Evolutionary conservation across 1,140 invertebrate genomes (phyloP).

Genomic region (Ganaspis sp.): DNA sequence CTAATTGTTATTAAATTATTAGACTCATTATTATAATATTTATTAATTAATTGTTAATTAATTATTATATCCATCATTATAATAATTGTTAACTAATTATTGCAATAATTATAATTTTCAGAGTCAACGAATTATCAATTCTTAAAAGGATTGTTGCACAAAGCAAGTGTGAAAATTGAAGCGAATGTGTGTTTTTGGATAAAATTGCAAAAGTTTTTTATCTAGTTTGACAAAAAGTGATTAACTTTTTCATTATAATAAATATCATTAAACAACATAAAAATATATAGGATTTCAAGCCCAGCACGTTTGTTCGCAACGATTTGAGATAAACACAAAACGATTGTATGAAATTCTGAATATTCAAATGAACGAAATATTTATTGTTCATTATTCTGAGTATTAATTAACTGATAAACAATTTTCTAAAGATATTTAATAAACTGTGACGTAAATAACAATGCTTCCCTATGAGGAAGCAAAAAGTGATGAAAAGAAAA

Average conservation of each 20-base stretch:
- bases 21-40: no score
- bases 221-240: neutral
- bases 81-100: no score
- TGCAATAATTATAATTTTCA: neutral
- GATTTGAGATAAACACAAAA: neutral
- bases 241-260: neutral
- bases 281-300: neutral
- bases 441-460: no score
- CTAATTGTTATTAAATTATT: no score
- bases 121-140: neutral
- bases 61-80: no score
- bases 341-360: no score
- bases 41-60: no score
- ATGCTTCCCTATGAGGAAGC: no score
- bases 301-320: constrained; percentile 20
- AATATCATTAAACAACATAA: neutral
- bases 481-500: no score
- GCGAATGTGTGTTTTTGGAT: neutral
- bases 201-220: neutral
- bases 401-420: no score
- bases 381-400: neutral
- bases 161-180: neutral
- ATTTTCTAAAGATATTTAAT: no score
- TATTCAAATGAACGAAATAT: no score
- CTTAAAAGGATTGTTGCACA: neutral